Base-by-base conservation (phyloP, 1,140 invertebrate species). In the Aphelinus certus region DNA sequence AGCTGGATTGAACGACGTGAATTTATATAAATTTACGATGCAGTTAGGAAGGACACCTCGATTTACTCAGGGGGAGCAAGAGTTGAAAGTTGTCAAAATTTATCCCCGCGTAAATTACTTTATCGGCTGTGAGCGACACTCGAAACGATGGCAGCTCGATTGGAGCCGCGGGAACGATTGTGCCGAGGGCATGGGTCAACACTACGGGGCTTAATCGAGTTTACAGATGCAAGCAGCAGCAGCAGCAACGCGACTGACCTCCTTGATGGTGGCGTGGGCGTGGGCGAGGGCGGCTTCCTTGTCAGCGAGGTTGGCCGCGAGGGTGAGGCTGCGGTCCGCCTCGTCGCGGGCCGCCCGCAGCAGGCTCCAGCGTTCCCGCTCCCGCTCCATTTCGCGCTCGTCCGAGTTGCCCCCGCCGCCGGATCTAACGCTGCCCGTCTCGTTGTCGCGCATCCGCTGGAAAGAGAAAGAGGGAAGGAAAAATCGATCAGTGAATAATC, bases 301-400 rank as follows among this genome's bases (percentile, higher is more conserved):
- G 49, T 94, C 91, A 77, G 95, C 95, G 3, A 97, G 90, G 81
- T 96, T 95, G 45, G 95, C 93, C 9, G 95, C 95, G 7, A 97
- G 89, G 69, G 94, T 92, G 67, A 97, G 89, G 26, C 94, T 95
- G 74, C 95, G 88, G 87, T 98, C 96, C 1, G 95, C 94, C 78
- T 97, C 95, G 83, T 97, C 96, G 53, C 95, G 89, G 0, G 96
- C 96, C 81, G 96, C 95, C 79, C 94, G 92, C 76, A 97, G 84
- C 65, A 97, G 89, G 78, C 93, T 95, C 91, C 95, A 97, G 56
- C 95, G 92, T 83, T 97, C 96, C 45, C 95, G 89, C 83, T 97
- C 96, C 1, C 94, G 88, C 80, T 96, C 95, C 0, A 86, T 78
- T 75, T 96, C 95, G 1, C 95, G 90, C 82, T 97, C 94, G 56